A percentile compares a stretch with the other conserved stretches of the same genome.
phyloP scores from a whole-genome alignment of 2,797 vertebrate genomes.

The Schizopygopsis pylzovi region DNA sequence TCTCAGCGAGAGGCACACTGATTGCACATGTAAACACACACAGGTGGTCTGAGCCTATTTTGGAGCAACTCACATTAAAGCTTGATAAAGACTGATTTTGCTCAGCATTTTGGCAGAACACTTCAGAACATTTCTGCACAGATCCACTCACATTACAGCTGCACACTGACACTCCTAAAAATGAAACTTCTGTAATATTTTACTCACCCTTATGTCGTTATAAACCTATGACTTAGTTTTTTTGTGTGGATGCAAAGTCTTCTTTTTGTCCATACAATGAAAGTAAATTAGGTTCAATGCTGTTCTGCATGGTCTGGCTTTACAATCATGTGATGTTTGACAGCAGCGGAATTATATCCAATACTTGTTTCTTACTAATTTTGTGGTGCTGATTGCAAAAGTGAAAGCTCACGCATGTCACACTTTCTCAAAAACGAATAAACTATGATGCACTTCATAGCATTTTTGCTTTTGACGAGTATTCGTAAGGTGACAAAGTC shows the following conservation, averaged over 20 bases:
- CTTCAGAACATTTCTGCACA: slow-evolving; percentile 10
- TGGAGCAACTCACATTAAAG: slow-evolving; percentile 22
- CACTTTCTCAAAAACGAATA: too few relatives aligned
- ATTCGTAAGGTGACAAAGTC: not conserved
- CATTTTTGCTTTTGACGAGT: not conserved
- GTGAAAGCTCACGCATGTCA: not conserved
- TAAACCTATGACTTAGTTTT: not conserved
- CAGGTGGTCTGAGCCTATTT: slow-evolving; percentile 35
- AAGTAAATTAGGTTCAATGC: not conserved
- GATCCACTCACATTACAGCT: not conserved
- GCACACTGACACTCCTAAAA: not conserved
- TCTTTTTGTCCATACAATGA: not conserved
- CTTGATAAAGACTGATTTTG: slow-evolving; percentile 13
- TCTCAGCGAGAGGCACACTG: slow-evolving; percentile 25
- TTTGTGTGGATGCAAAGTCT: not conserved
- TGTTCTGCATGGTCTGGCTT: not conserved
- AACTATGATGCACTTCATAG: too few relatives aligned
- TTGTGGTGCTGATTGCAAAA: not conserved
- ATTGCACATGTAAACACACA: slow-evolving; percentile 36
- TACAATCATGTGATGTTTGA: not conserved
- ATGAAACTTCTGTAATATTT: not conserved
- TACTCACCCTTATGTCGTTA: too few relatives aligned
- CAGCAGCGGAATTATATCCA: not conserved
- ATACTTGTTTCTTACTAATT: not conserved
- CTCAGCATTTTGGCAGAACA: not conserved